phyloP scores from a whole-genome alignment of 1,140 invertebrate genomes.

The Sitophilus oryzae region DNA sequence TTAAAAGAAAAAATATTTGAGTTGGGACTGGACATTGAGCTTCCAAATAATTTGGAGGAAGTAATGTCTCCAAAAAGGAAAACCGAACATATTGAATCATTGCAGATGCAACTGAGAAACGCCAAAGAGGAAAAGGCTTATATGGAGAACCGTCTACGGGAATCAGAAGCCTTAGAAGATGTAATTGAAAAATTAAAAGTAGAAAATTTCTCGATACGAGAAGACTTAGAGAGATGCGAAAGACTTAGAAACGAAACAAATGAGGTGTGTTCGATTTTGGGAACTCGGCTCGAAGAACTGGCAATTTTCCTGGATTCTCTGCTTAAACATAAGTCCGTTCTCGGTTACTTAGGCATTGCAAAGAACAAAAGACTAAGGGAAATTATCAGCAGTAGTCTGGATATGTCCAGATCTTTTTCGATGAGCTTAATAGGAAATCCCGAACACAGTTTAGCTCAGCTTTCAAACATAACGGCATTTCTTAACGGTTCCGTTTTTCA shows the following conservation, averaged over 20 bases:
- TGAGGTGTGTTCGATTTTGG: constrained; percentile 58
- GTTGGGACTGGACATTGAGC: constrained; percentile 32
- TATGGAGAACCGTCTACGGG: constrained; percentile 26
- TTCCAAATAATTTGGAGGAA: constrained; percentile 16
- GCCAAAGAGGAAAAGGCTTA: constrained; percentile 35
- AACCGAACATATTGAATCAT: constrained; percentile 22
- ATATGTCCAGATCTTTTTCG: constrained; percentile 51
- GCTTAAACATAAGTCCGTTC: constrained; percentile 55
- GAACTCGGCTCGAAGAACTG: constrained; percentile 60
- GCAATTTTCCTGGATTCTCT: constrained; percentile 66
- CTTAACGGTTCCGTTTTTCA: constrained; percentile 37
- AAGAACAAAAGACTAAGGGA: constrained; percentile 48
- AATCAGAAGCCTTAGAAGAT: constrained; percentile 6
- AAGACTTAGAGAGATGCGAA: constrained; percentile 45
- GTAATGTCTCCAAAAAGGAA: constrained; percentile 14
- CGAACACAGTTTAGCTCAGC: constrained; percentile 42
- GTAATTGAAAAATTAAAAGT: constrained; percentile 25
- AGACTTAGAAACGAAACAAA: constrained; percentile 54
- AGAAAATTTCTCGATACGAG: constrained; percentile 37
- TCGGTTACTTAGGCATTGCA: constrained; percentile 48
- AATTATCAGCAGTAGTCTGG: constrained; percentile 52
- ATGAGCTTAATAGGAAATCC: constrained; percentile 40
- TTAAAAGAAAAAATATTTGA: constrained; percentile 41
- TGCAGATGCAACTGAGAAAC: constrained; percentile 30
- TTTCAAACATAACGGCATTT: constrained; percentile 47